phyloP scores from a whole-genome alignment of 2,888 invertebrate species.

The Metalampra italica region DNA sequence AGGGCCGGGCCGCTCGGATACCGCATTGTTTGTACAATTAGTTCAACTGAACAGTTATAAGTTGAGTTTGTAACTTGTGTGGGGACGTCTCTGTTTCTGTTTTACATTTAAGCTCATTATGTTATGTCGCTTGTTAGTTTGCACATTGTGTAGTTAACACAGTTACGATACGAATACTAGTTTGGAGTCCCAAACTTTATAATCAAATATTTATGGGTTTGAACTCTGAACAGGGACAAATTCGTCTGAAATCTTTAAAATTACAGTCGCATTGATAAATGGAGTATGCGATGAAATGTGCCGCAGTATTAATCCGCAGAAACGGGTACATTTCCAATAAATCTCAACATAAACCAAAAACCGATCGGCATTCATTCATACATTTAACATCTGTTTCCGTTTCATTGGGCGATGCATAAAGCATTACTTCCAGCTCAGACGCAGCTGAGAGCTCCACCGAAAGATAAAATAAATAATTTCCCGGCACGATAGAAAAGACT shows the following conservation, averaged over 20 bases:
- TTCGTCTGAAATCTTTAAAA: background rate
- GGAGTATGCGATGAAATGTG: background rate
- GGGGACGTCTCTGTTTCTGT: conserved; percentile 31
- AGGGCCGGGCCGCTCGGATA: conserved; percentile 41
- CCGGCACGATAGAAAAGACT: conserved; percentile 49
- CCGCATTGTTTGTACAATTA: conserved; percentile 62
- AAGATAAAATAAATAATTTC: conserved; percentile 54
- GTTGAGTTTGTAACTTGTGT: conserved; percentile 43
- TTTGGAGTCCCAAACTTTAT: background rate
- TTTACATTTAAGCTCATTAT: conserved; percentile 35
- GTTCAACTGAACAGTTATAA: conserved; percentile 57
- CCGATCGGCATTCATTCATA: conserved; percentile 43
- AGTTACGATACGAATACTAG: background rate
- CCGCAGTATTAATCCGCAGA: conserved; percentile 11
- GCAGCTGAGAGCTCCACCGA: conserved; percentile 14
- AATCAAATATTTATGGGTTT: background rate
- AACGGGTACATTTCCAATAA: conserved; percentile 15
- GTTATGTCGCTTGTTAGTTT: conserved; percentile 27
- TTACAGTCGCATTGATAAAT: too few species aligned
- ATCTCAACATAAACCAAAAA: conserved; percentile 28
- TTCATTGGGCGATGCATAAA: conserved; percentile 51
- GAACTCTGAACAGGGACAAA: background rate
- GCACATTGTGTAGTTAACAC: conserved; percentile 11
- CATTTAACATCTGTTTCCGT: conserved; percentile 53
- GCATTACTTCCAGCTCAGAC: conserved; percentile 43